These are phyloP conservation scores for Drosophila helvetica DNA, from an alignment of 2,888 invertebrate species.

Conservation along the genomic window DNA sequence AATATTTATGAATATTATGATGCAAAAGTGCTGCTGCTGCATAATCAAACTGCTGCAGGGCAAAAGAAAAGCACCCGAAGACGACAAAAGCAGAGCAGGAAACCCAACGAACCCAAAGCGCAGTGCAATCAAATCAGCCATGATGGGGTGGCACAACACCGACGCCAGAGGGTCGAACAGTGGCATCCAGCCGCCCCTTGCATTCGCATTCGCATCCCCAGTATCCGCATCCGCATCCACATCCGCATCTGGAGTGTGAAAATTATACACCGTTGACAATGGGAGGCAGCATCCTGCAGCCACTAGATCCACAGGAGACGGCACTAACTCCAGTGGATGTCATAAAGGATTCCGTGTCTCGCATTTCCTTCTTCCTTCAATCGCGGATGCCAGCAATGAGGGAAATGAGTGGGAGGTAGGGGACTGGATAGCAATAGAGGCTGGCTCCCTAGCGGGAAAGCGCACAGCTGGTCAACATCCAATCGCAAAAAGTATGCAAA, in stretches of 20 bases:
- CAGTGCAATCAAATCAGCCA: conserved; percentile 74
- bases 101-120: conserved; percentile 30
- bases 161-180: conserved; percentile 21
- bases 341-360: conserved; percentile 49
- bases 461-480: conserved; percentile 40
- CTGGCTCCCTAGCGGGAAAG: background rate
- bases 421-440: background rate
- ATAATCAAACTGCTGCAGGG: conserved; percentile 48
- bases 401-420: conserved; percentile 5
- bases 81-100: background rate
- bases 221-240: conserved; percentile 8
- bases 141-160: conserved; percentile 14
- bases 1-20: conserved; percentile 72
- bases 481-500: conserved; percentile 43
- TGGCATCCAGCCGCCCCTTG: conserved; percentile 1
- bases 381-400: conserved; percentile 5
- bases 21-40: conserved; percentile 57
- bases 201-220: background rate
- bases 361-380: conserved; percentile 32
- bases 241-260: conserved; percentile 63
- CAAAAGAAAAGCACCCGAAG: conserved; percentile 15
- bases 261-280: conserved; percentile 67
- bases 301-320: conserved; percentile 25
- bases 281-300: conserved; percentile 29
- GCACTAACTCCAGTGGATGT: conserved; percentile 8